Evolutionary conservation across 2,797 vertebrate genomes (phyloP), one percentile per base, ranked within the genome.

Genomic region (Novumbra hubbsi): DNA sequence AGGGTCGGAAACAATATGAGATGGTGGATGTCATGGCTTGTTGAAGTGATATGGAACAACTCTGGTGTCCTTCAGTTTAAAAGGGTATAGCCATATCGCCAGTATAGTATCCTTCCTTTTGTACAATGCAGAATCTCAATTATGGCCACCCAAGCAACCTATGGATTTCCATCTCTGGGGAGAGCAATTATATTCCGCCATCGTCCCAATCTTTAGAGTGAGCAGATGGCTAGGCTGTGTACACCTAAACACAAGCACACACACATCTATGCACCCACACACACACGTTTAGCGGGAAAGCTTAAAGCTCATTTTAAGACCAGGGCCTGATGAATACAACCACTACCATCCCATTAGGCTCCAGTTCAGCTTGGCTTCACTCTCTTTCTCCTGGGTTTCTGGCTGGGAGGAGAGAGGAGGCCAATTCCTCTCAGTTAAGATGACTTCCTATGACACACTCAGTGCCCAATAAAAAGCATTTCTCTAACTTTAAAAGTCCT

Each of bases 361-460:
- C 55, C 55, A 14, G 55, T 60, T 60, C 76, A 76, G 74, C 32
- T 50, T 76, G 64, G 64, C 77, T 75, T 78, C 77, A 57, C 52
- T 76, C 68, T 2, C 76, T 71, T 70, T 4, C n/a, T 84, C 77
- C 86, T 83, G 77, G 79, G 68, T 76, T 72, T 83, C 65, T 30
- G 41, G 49, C 71, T 74, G 34, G 28, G 82, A 82, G 77, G 84
- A 72, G 68, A 45, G 9, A 45, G 7, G 28, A 66, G 12, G 64
- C 73, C 71, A 69, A 72, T 72, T 84, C 81, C 78, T 76, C 28
- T 70, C 72, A 76, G 75, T 76, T 78, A 38, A 38, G 21, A 74
- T 78, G 63, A 68, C 66, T 75, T 21, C 32, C 30, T 21, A 62
- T 27, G 48, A 60, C 63, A 72, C 62, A 70, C 34, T 73, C 1